phyloP scores from a whole-genome alignment of 2,113 vertebrate genomes.

The Brachionichthys hirsutus region DNA sequence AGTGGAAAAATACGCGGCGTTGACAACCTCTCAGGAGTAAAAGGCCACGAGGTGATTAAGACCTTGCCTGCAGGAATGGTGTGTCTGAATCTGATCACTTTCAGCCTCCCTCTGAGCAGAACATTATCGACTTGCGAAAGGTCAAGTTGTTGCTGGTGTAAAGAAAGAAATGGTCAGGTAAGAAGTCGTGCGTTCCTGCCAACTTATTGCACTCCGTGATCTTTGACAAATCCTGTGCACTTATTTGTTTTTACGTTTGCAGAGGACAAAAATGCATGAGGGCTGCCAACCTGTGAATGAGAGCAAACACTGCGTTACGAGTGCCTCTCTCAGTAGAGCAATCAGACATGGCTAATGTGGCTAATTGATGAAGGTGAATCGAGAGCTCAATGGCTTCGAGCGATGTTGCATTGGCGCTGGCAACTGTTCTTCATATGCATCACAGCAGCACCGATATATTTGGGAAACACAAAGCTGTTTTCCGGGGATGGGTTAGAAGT shows the following conservation, averaged over 20 bases:
- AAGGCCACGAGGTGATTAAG: constrained; percentile 50
- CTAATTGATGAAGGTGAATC: constrained; percentile 62
- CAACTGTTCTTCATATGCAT: constrained; percentile 14
- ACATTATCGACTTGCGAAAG: constrained; percentile 57
- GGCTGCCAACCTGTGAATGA: background rate
- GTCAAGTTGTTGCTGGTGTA: constrained; percentile 43
- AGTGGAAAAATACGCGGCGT: constrained; percentile 15
- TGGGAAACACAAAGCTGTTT: constrained; percentile 13
- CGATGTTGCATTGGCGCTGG: constrained; percentile 31
- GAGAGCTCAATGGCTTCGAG: constrained; percentile 46
- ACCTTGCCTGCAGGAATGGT: constrained; percentile 36
- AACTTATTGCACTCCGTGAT: constrained; percentile 6
- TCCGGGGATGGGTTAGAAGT: constrained; percentile 24
- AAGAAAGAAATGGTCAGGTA: constrained; percentile 34
- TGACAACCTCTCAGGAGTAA: constrained; percentile 48
- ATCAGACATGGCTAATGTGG: constrained; percentile 45
- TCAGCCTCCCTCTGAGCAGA: constrained; percentile 31
- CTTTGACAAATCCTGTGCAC: constrained; percentile 10
- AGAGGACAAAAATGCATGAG: background rate
- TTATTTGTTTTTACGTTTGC: constrained; percentile 5
- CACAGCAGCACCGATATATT: constrained; percentile 39
- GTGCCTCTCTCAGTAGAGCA: constrained; percentile 24
- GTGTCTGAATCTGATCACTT: constrained; percentile 28
- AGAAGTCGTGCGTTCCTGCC: constrained; percentile 6
- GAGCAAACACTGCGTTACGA: background rate